A percentile compares a stretch with the other conserved stretches of the same genome.
phyloP scores from a whole-genome alignment of 2,797 vertebrate species.

The Tragelaphus oryx region DNA sequence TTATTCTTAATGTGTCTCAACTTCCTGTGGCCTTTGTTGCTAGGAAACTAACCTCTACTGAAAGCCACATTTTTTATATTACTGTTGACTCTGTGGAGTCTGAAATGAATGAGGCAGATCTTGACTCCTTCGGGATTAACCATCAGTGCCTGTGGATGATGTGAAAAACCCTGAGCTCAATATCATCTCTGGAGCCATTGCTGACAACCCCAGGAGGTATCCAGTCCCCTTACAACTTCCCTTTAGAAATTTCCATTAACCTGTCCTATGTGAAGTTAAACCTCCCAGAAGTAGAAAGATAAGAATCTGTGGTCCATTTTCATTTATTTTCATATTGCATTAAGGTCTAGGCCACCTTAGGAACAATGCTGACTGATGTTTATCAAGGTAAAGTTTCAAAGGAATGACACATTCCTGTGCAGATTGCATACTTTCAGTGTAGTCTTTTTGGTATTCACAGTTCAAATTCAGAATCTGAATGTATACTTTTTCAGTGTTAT shows the following conservation, averaged over 20 bases:
- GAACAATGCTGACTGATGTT: neutral
- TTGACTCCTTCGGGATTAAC: neutral
- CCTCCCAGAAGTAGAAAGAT: neutral
- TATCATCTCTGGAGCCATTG: neutral
- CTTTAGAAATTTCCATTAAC: neutral
- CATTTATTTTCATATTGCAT: neutral
- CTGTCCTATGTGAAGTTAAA: neutral
- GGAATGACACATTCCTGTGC: neutral
- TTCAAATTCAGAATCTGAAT: slow-evolving; percentile 9
- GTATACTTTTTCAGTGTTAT: neutral
- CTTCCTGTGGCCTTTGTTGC: slow-evolving; percentile 74
- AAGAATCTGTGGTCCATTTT: neutral
- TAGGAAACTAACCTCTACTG: slow-evolving; percentile 71
- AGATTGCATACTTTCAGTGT: neutral
- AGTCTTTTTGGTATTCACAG: neutral
- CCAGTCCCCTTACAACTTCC: neutral
- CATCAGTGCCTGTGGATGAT: neutral
- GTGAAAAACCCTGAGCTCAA: neutral
- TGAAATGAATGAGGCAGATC: slow-evolving; percentile 30
- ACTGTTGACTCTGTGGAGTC: neutral
- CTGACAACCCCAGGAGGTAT: neutral
- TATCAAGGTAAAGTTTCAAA: slow-evolving; percentile 18
- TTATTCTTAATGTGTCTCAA: slow-evolving; percentile 60
- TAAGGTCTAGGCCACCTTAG: neutral
- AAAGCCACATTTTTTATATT: slow-evolving; percentile 45